Conservation (phyloP, 2,113 vertebrate species). For the Podocnemis expansa region DNA sequence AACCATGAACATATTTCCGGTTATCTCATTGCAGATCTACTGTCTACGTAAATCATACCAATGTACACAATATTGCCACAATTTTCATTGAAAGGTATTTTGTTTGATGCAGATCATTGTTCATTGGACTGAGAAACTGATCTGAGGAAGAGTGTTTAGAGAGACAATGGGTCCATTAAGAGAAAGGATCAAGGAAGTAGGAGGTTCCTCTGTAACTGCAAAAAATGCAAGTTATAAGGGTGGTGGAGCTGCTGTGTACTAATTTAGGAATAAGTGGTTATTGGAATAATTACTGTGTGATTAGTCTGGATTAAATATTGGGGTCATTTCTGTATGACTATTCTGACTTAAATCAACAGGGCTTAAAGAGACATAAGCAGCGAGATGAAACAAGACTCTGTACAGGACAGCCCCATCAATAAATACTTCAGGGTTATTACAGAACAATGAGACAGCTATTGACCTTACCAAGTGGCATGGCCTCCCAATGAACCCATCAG, state of each 20-base stretch:
- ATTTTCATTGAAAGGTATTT: background rate
- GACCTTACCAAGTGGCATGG: no score
- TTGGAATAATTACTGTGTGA: background rate
- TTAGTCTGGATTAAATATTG: background rate
- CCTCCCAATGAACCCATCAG: background rate
- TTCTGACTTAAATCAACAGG: background rate
- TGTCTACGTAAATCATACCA: background rate
- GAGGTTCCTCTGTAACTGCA: background rate
- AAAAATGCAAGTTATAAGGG: background rate
- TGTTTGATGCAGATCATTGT: background rate
- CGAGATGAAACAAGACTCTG: background rate
- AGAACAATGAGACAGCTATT: background rate
- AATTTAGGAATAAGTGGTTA: background rate
- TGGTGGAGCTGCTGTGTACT: background rate
- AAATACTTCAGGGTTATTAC: background rate
- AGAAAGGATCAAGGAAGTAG: background rate
- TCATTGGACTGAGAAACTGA: fast-evolving
- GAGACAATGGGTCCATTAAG: background rate
- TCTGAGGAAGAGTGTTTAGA: background rate
- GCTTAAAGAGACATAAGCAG: background rate
- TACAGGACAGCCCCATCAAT: background rate
- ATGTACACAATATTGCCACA: background rate
- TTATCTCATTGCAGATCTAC: background rate
- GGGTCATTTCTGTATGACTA: background rate
- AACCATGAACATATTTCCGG: background rate